A percentile compares a stretch with the other conserved stretches of the same genome.
Conservation (phyloP, 64 coral and sea anemone genomes). For the Montipora efflorescens region DNA sequence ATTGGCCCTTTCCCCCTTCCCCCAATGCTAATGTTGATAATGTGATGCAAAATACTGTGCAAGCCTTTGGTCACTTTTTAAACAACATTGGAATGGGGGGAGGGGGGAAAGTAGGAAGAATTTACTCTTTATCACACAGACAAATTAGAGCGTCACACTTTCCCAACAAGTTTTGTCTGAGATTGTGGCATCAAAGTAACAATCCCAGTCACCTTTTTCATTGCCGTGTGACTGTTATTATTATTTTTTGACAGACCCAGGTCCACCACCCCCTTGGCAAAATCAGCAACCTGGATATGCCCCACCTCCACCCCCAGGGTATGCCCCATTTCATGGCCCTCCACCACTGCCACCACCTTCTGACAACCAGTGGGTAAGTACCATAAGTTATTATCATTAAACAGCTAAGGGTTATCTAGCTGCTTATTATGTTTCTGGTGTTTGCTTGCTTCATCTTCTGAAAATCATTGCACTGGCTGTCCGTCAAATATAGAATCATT, state of each 20-base stretch:
- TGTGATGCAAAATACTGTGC: too few relatives aligned
- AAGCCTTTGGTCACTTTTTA: too few relatives aligned
- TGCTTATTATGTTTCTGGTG: neutral
- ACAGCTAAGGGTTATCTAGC: neutral
- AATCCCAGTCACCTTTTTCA: neutral
- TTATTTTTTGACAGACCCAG: constrained; percentile 6
- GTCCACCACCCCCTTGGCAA: constrained; percentile 83
- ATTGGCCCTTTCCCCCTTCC: too few relatives aligned
- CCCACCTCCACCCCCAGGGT: constrained; percentile 88
- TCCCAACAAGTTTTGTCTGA: too few relatives aligned
- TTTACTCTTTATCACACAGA: too few relatives aligned
- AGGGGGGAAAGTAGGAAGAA: too few relatives aligned
- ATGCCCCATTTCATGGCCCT: constrained; percentile 72
- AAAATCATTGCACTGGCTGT: too few relatives aligned
- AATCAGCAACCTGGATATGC: constrained; percentile 73
- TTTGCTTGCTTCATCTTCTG: neutral
- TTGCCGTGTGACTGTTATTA: neutral
- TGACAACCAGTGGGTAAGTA: constrained; percentile 81
- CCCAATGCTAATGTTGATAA: too few relatives aligned
- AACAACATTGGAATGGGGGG: too few relatives aligned
- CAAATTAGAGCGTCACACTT: too few relatives aligned
- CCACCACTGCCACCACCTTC: constrained; percentile 88
- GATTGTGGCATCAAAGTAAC: neutral
- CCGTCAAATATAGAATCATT: too few relatives aligned
- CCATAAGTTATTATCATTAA: constrained; percentile 6